A percentile compares a stretch with the other conserved stretches of the same genome.
These are phyloP conservation scores for Ceratosolen fusciceps DNA, from an alignment of 1,140 invertebrate genomes.

Conservation along the genomic window DNA sequence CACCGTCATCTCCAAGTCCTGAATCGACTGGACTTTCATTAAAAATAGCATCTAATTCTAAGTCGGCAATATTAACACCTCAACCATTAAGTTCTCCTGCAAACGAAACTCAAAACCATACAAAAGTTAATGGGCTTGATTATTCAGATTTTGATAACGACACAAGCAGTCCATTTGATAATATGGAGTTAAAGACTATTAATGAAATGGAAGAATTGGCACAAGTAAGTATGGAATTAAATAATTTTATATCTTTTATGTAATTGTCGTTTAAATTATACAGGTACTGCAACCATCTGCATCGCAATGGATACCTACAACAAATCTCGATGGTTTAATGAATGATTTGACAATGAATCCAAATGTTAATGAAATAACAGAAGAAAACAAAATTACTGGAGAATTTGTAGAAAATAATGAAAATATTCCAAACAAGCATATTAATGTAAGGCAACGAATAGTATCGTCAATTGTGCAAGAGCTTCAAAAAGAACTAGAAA, in stretches of 20 bases:
- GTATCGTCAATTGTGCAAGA: conserved; percentile 82
- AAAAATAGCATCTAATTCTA: conserved; percentile 66
- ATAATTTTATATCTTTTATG: neutral
- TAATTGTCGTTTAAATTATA: conserved; percentile 5
- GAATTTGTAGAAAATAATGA: conserved; percentile 56
- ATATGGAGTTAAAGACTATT: conserved; percentile 90
- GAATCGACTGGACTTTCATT: conserved; percentile 61
- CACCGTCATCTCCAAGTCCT: conserved; percentile 60
- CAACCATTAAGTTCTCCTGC: conserved; percentile 62
- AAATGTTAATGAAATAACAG: conserved; percentile 48
- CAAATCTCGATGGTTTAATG: conserved; percentile 62
- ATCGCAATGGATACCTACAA: conserved; percentile 61
- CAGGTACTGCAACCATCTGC: conserved; percentile 68
- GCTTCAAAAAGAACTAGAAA: conserved; percentile 78
- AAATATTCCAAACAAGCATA: conserved; percentile 56
- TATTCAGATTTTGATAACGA: conserved; percentile 89
- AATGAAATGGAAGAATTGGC: conserved; percentile 91
- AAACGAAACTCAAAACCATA: conserved; percentile 60
- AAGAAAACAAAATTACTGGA: conserved; percentile 49
- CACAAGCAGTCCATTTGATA: conserved; percentile 91
- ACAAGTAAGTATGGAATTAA: conserved; percentile 65
- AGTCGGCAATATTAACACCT: conserved; percentile 65
- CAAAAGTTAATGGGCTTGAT: conserved; percentile 66
- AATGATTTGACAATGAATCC: conserved; percentile 59
- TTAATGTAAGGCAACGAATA: conserved; percentile 73